These are phyloP conservation scores for Lemur catta DNA, from an alignment of 2,797 vertebrate species.

Conservation along the genomic window DNA sequence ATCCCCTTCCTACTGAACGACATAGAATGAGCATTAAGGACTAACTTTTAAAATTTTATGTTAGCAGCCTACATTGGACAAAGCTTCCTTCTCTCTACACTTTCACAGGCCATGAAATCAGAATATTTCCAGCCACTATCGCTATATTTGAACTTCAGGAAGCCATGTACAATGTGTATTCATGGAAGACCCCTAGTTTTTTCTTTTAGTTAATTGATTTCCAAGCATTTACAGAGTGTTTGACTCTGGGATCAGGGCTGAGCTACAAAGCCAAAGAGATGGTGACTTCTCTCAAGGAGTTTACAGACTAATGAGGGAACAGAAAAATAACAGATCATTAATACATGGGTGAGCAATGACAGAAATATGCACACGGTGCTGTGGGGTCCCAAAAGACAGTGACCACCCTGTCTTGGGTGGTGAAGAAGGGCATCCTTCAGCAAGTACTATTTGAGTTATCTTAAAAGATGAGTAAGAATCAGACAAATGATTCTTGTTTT, in stretches of 20 bases:
- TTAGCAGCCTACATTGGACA: not conserved
- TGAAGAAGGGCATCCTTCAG: not conserved
- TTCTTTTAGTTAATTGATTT: constrained; percentile 2
- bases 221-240: not conserved
- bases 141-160: not conserved
- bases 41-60: constrained; percentile 37
- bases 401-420: not conserved
- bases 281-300: not conserved
- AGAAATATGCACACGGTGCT: not conserved
- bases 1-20: constrained; percentile 28
- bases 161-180: not conserved
- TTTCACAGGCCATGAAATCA: not conserved
- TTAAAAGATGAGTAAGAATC: not conserved
- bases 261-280: constrained; percentile 37
- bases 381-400: not conserved
- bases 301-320: not conserved
- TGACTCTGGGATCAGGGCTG: not conserved
- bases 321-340: constrained; percentile 13
- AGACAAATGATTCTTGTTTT: not conserved
- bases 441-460: not conserved
- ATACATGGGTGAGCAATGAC: not conserved
- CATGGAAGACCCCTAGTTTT: not conserved
- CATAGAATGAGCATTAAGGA: constrained; percentile 29
- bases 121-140: not conserved
- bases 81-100: not conserved